Percentiles rank a stretch among this genome's conserved stretches.
phyloP scores from a whole-genome alignment of 2,797 vertebrate species.

The Chromobotia macracanthus region DNA sequence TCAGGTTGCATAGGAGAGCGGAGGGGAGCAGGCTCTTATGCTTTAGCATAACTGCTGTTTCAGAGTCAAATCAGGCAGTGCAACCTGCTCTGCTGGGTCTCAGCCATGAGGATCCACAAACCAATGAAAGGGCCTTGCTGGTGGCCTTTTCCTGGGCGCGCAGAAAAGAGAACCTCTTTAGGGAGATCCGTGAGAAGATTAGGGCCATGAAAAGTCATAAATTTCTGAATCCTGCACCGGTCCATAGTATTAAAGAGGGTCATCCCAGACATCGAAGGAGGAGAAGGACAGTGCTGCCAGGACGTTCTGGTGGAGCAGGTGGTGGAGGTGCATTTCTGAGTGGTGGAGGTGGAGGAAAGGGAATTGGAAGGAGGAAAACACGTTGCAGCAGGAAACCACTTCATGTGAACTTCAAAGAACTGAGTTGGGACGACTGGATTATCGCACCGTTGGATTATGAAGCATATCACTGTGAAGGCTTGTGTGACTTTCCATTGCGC shows the following conservation, averaged over 20 bases:
- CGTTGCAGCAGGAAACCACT: slow-evolving; percentile 82
- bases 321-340: slow-evolving; percentile 45
- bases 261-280: slow-evolving; percentile 68
- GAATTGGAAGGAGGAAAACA: slow-evolving; percentile 67
- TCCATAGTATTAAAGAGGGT: slow-evolving; percentile 55
- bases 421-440: slow-evolving; percentile 90
- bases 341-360: slow-evolving; percentile 64
- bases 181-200: slow-evolving; percentile 81
- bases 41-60: slow-evolving; percentile 73
- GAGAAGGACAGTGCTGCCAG: slow-evolving; percentile 67
- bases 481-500: slow-evolving; percentile 85
- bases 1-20: slow-evolving; percentile 48
- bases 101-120: slow-evolving; percentile 54
- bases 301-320: slow-evolving; percentile 57
- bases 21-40: slow-evolving; percentile 65
- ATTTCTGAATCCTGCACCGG: slow-evolving; percentile 56
- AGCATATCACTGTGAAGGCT: slow-evolving; percentile 85
- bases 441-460: slow-evolving; percentile 87
- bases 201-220: slow-evolving; percentile 67
- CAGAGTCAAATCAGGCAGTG: slow-evolving; percentile 63
- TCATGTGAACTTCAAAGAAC: slow-evolving; percentile 86
- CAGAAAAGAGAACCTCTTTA: slow-evolving; percentile 82
- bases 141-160: slow-evolving; percentile 79
- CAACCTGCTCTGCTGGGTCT: slow-evolving; percentile 74
- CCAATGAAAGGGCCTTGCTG: slow-evolving; percentile 78